Conservation (phyloP, 2,888 invertebrate genomes). For the Invenusta paracnida region DNA sequence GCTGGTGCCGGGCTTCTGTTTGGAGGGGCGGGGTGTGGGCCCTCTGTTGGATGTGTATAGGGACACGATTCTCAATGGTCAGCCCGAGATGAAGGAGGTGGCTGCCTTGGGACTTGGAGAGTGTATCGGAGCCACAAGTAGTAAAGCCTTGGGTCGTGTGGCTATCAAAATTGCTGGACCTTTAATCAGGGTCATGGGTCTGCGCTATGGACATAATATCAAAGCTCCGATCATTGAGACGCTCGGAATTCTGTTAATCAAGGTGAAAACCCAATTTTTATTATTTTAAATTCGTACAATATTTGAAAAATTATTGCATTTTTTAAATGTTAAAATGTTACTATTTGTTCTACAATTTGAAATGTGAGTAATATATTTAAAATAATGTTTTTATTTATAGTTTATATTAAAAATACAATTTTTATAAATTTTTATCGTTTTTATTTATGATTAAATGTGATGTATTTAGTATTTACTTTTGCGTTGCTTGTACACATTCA, state of each 20-base stretch:
- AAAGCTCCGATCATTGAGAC: conserved; percentile 93
- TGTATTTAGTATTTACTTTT: too few relatives aligned
- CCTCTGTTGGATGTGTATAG: conserved; percentile 89
- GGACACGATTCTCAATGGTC: conserved; percentile 88
- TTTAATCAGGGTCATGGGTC: conserved; percentile 89
- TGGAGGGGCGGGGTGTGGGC: conserved; percentile 82
- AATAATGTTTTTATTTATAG: too few relatives aligned
- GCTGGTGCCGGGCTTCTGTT: conserved; percentile 82
- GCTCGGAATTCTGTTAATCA: conserved; percentile 79
- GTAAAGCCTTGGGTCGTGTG: conserved; percentile 80
- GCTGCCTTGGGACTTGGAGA: conserved; percentile 84
- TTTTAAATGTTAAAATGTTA: too few relatives aligned
- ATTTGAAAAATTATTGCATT: too few relatives aligned
- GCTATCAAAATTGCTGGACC: conserved; percentile 96
- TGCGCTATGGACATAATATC: conserved; percentile 84
- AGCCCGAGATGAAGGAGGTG: conserved; percentile 88
- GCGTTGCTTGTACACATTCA: too few relatives aligned
- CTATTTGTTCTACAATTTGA: too few relatives aligned
- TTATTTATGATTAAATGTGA: too few relatives aligned
- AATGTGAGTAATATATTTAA: too few relatives aligned
- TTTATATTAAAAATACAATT: too few relatives aligned
- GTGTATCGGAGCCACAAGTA: conserved; percentile 76
- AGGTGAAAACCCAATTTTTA: conserved; percentile 70
- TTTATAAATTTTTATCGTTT: too few relatives aligned
- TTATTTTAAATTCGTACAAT: too few relatives aligned